Conservation (phyloP, 2,888 invertebrate species). For the Agrilus biguttatus region DNA sequence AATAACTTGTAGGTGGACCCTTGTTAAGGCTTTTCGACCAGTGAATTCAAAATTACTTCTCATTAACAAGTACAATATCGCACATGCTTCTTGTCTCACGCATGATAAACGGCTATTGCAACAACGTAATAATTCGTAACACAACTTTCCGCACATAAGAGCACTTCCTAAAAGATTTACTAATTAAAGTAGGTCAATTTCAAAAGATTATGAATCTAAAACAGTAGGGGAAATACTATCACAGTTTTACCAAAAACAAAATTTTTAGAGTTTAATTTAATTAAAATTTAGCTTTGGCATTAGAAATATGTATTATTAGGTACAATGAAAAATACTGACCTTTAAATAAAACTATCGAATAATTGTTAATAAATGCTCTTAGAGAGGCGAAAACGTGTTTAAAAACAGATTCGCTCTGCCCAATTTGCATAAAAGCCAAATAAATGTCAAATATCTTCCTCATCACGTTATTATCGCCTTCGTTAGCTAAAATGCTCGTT, state of each 20-base stretch:
- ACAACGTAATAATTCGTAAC: conserved; percentile 64
- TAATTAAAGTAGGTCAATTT: too few relatives aligned
- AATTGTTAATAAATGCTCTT: conserved; percentile 83
- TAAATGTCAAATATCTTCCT: conserved; percentile 74
- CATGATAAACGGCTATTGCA: conserved; percentile 77
- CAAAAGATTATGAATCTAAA: too few relatives aligned
- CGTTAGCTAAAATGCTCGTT: conserved; percentile 36
- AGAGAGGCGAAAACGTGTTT: conserved; percentile 86
- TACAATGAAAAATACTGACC: conserved; percentile 32
- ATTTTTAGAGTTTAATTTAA: too few relatives aligned
- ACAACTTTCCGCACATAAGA: conserved; percentile 64
- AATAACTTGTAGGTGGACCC: conserved; percentile 87
- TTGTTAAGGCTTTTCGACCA: conserved; percentile 64
- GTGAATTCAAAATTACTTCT: conserved; percentile 87
- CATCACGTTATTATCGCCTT: conserved; percentile 62
- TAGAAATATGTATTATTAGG: too few relatives aligned
- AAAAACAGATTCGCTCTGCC: conserved; percentile 81
- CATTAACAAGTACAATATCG: conserved; percentile 83
- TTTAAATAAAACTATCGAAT: conserved; percentile 69
- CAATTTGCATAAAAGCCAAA: conserved; percentile 70
- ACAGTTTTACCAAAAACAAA: too few relatives aligned
- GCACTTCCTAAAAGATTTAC: conserved; percentile 46
- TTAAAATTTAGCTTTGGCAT: too few relatives aligned
- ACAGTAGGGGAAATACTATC: too few relatives aligned
- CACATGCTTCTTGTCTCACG: conserved; percentile 81